These are phyloP conservation scores for Solea solea DNA, from an alignment of 2,113 vertebrate species.

Conservation along the genomic window DNA sequence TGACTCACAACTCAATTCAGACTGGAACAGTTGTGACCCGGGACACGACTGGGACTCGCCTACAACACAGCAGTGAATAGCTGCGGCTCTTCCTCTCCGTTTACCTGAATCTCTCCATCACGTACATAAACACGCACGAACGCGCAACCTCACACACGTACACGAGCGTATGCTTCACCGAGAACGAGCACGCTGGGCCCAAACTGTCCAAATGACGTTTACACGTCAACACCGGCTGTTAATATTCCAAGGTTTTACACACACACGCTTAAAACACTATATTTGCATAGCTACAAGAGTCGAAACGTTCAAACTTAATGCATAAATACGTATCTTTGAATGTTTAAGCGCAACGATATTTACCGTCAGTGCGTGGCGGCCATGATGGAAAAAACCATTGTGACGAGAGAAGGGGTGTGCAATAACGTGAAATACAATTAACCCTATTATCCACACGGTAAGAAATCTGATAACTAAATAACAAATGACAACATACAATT, in stretches of 20 bases:
- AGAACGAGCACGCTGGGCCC: constrained; percentile 28
- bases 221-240: background rate
- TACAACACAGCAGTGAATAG: background rate
- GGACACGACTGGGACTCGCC: too few species aligned
- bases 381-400: constrained; percentile 75
- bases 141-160: background rate
- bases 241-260: background rate
- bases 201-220: background rate
- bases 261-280: fast-evolving
- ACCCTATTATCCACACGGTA: background rate
- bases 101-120: background rate
- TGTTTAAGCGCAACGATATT: constrained; percentile 46
- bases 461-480: fast-evolving
- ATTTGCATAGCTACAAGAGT: background rate
- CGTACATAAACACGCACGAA: background rate
- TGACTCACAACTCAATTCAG: too few species aligned
- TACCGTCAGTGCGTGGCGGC: constrained; percentile 75
- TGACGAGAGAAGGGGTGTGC: background rate
- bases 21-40: too few species aligned
- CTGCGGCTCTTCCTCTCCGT: too few species aligned
- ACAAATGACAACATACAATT: background rate
- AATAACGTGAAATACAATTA: background rate
- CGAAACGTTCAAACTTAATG: fast-evolving
- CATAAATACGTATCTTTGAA: background rate
- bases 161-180: constrained; percentile 1